Conservation (phyloP, 2,797 vertebrate genomes). For the Hoplostethus mediterraneus region DNA sequence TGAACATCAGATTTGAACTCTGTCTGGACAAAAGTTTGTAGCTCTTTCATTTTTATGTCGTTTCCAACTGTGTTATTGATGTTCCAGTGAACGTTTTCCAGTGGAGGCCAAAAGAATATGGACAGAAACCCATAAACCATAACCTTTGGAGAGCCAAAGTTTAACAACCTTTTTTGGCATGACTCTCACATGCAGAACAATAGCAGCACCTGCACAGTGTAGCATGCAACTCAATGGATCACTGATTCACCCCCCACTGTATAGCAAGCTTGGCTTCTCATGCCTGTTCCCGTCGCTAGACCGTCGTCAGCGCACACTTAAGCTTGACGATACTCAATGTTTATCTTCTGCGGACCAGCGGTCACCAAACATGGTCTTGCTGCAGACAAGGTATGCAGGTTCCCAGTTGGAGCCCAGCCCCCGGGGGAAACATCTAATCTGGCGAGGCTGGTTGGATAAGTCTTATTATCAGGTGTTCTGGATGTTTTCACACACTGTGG, state of each 20-base stretch:
- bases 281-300: slow-evolving; percentile 60
- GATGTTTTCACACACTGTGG: slow-evolving; percentile 65
- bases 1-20: slow-evolving; percentile 2
- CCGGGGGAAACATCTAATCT: slow-evolving; percentile 68
- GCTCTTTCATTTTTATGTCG: no score
- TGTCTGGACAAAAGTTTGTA: neutral
- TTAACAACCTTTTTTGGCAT: slow-evolving; percentile 67
- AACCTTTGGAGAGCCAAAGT: slow-evolving; percentile 70
- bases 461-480: slow-evolving; percentile 77
- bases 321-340: slow-evolving; percentile 56
- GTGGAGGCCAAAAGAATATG: no score
- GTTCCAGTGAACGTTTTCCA: no score
- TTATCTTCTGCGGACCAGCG: slow-evolving; percentile 61
- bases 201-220: slow-evolving; percentile 6
- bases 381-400: slow-evolving; percentile 63
- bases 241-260: slow-evolving; percentile 78
- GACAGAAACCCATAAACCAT: slow-evolving; percentile 48
- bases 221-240: slow-evolving; percentile 70
- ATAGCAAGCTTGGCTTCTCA: slow-evolving; percentile 61
- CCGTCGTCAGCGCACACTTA: slow-evolving; percentile 34
- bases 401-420: slow-evolving; percentile 4
- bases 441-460: slow-evolving; percentile 63
- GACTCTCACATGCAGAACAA: slow-evolving; percentile 67
- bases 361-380: slow-evolving; percentile 78
- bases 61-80: no score